Conservation (phyloP, 2,797 vertebrate species). For the Chelonia mydas region DNA sequence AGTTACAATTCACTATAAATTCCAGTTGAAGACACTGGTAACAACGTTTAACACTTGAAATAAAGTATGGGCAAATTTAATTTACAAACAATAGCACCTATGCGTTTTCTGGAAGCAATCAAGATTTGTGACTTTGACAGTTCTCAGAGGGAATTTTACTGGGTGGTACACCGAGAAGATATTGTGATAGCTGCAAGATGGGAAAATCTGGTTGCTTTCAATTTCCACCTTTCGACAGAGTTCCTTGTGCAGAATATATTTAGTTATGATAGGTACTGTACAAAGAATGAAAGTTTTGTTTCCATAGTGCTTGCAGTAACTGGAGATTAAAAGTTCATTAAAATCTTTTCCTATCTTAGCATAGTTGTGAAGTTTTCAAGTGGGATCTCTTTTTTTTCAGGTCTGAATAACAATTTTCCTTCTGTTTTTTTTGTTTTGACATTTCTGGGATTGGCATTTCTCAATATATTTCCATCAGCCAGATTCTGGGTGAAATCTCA, state of each 20-base stretch:
- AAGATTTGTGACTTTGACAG: neutral
- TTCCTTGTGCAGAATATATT: slow-evolving; percentile 41
- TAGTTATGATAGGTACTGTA: slow-evolving; percentile 28
- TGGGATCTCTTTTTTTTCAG: neutral
- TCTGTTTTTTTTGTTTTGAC: neutral
- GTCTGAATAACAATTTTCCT: neutral
- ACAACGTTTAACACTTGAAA: neutral
- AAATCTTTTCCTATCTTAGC: slow-evolving; percentile 24
- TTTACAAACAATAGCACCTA: neutral
- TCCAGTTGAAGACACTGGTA: neutral
- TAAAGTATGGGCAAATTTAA: neutral
- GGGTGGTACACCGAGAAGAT: slow-evolving; percentile 28
- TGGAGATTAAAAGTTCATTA: slow-evolving; percentile 43
- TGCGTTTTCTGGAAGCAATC: slow-evolving; percentile 5
- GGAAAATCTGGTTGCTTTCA: slow-evolving; percentile 54
- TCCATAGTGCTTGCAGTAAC: slow-evolving; percentile 49
- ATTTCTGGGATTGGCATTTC: neutral
- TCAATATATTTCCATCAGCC: neutral
- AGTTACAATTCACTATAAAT: neutral
- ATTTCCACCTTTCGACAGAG: slow-evolving; percentile 33
- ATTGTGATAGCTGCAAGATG: slow-evolving; percentile 38
- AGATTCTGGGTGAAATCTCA: neutral
- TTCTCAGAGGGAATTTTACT: slow-evolving; percentile 29
- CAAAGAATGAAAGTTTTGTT: slow-evolving; percentile 51
- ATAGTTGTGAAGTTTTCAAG: neutral